phyloP scores from a whole-genome alignment of 2,888 invertebrate genomes.

The Polydrusus cervinus region DNA sequence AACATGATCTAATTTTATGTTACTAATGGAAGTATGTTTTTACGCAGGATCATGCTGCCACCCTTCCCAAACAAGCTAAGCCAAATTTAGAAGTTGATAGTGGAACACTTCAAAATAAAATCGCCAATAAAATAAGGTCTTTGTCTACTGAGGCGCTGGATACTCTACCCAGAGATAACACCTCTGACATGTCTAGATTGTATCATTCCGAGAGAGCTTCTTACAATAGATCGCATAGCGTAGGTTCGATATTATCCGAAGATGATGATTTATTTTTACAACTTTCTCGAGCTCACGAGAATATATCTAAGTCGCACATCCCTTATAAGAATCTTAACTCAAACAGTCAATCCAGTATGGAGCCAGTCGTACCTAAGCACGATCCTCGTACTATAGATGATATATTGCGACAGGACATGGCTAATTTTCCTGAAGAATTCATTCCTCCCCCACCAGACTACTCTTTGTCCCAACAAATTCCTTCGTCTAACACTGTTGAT shows the following conservation, averaged over 20 bases:
- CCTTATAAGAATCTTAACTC: not conserved
- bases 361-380: not conserved
- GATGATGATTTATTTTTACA: slow-evolving; percentile 14
- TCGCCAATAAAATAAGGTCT: slow-evolving; percentile 26
- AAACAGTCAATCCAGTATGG: not conserved
- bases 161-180: not conserved
- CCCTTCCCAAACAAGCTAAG: slow-evolving; percentile 64
- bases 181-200: slow-evolving; percentile 5
- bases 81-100: slow-evolving; percentile 60
- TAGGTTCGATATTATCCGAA: slow-evolving; percentile 23
- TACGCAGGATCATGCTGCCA: slow-evolving; percentile 59
- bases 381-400: not conserved
- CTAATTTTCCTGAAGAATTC: not conserved
- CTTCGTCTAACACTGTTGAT: not conserved
- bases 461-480: slow-evolving; percentile 11
- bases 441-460: slow-evolving; percentile 54
- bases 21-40: slow-evolving; percentile 26
- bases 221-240: slow-evolving; percentile 33
- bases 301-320: not conserved
- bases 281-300: slow-evolving; percentile 4
- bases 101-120: slow-evolving; percentile 56
- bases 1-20: not conserved
- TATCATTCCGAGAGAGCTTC: not conserved
- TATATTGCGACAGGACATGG: not conserved
- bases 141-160: slow-evolving; percentile 39